These are phyloP conservation scores for Achatina immaculata DNA, from an alignment of 1,140 invertebrate genomes.

Conservation along the genomic window DNA sequence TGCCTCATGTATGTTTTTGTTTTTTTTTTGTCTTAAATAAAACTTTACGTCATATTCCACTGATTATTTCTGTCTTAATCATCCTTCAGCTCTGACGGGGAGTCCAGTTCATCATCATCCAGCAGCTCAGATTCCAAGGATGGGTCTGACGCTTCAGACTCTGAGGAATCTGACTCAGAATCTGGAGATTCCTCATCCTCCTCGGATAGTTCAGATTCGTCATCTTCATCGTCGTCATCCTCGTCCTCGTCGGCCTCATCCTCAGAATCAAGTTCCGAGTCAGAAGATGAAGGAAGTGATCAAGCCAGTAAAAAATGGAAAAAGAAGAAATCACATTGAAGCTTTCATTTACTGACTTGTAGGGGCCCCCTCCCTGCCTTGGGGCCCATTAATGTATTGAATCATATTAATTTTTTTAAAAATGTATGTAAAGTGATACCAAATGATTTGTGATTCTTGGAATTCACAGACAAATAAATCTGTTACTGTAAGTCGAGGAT, in stretches of 20 bases:
- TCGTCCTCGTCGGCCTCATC: conserved; percentile 8
- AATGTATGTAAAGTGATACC: too few species aligned
- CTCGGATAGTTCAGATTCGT: background rate
- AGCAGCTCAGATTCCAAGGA: background rate
- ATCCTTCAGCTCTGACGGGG: conserved; percentile 16
- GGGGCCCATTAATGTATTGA: too few species aligned
- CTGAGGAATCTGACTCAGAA: background rate
- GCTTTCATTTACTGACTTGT: background rate
- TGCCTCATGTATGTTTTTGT: background rate
- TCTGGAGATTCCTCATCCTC: background rate
- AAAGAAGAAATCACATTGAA: background rate
- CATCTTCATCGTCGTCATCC: conserved; percentile 12
- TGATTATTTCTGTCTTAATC: too few species aligned
- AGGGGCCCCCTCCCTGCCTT: too few species aligned
- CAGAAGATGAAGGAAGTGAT: background rate
- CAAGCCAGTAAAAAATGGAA: background rate
- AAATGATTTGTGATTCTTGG: too few species aligned
- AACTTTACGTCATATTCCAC: too few species aligned
- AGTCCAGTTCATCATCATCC: conserved; percentile 13
- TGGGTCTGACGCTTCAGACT: background rate
- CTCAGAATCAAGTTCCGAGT: conserved; percentile 14
- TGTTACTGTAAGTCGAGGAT: too few species aligned
- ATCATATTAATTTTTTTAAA: too few species aligned
- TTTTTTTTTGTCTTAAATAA: too few species aligned
- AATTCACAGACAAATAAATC: too few species aligned